These are phyloP conservation scores for Elmis aenea DNA, from an alignment of 2,888 invertebrate species.

Conservation along the genomic window DNA sequence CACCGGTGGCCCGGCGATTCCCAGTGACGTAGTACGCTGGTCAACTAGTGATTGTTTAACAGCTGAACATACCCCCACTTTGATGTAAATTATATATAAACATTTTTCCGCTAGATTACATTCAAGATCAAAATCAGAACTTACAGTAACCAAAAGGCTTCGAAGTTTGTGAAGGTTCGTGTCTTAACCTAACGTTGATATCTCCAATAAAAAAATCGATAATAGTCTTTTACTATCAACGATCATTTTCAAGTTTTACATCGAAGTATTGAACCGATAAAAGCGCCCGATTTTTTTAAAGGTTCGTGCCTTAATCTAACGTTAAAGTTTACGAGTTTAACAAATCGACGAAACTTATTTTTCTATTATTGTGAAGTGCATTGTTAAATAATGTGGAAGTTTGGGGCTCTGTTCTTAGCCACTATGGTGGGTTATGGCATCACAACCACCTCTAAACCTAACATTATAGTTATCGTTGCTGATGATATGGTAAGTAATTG, in stretches of 20 bases:
- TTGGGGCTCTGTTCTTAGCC: slow-evolving; percentile 10
- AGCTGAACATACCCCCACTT: slow-evolving; percentile 9
- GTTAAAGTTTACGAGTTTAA: background rate
- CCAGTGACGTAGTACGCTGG: slow-evolving; percentile 9
- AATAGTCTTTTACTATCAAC: too few relatives aligned
- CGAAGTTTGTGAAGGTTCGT: slow-evolving; percentile 7
- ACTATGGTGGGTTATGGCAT: slow-evolving; percentile 7
- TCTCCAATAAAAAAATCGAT: too few relatives aligned
- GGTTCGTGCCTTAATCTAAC: background rate
- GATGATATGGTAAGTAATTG: slow-evolving; percentile 69
- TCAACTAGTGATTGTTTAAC: slow-evolving; percentile 10
- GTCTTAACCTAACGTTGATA: slow-evolving; percentile 1
- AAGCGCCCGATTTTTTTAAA: too few relatives aligned
- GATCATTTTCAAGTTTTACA: too few relatives aligned
- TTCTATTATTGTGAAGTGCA: too few relatives aligned
- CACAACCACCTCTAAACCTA: slow-evolving; percentile 45
- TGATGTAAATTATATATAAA: slow-evolving; percentile 18
- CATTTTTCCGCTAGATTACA: slow-evolving; percentile 21
- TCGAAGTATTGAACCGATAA: too few relatives aligned
- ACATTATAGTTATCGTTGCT: slow-evolving; percentile 73
- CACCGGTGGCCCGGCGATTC: slow-evolving; percentile 10
- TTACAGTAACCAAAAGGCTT: slow-evolving; percentile 16
- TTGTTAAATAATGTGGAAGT: too few relatives aligned
- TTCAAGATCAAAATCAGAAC: slow-evolving; percentile 16
- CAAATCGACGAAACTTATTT: too few relatives aligned